Percentiles rank a stretch among this genome's conserved stretches.
phyloP scores from a whole-genome alignment of 2,888 invertebrate genomes.

The Pristionchus entomophagus region DNA sequence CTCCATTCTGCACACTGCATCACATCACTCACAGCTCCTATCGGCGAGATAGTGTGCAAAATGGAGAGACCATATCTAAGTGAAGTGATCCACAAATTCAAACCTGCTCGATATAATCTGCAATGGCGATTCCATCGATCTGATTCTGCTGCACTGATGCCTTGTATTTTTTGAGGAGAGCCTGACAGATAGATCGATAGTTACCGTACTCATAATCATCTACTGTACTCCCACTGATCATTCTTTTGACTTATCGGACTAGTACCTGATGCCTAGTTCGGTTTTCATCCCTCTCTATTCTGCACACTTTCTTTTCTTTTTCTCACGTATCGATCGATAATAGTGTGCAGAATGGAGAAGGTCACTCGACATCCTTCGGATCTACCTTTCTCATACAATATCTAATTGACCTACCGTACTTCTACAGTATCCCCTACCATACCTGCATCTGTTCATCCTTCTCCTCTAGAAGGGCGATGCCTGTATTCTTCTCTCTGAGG shows the following conservation, averaged over 20 bases:
- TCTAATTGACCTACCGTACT: neutral
- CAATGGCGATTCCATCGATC: slow-evolving; percentile 77
- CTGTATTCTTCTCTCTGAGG: slow-evolving; percentile 60
- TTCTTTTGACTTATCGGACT: neutral
- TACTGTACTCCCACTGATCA: neutral
- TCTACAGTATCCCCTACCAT: neutral
- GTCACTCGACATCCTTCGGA: neutral
- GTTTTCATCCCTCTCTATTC: too few species aligned
- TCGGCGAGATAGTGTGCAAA: too few species aligned
- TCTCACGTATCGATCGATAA: too few species aligned
- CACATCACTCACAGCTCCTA: too few species aligned
- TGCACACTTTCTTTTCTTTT: too few species aligned
- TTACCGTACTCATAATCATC: neutral
- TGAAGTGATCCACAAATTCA: too few species aligned
- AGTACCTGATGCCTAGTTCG: too few species aligned
- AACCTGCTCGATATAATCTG: slow-evolving; percentile 63
- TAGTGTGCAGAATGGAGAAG: too few species aligned
- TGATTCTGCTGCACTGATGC: slow-evolving; percentile 90
- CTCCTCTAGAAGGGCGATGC: slow-evolving; percentile 53
- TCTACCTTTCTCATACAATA: neutral
- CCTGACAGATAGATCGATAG: slow-evolving; percentile 78
- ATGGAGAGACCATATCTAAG: too few species aligned
- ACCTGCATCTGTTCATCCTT: slow-evolving; percentile 59
- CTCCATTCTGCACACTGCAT: too few species aligned
- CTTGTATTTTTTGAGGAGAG: slow-evolving; percentile 93